A percentile compares a stretch with the other conserved stretches of the same genome.
phyloP scores from a whole-genome alignment of 2,888 invertebrate genomes.

The Mechanitis messenoides region DNA sequence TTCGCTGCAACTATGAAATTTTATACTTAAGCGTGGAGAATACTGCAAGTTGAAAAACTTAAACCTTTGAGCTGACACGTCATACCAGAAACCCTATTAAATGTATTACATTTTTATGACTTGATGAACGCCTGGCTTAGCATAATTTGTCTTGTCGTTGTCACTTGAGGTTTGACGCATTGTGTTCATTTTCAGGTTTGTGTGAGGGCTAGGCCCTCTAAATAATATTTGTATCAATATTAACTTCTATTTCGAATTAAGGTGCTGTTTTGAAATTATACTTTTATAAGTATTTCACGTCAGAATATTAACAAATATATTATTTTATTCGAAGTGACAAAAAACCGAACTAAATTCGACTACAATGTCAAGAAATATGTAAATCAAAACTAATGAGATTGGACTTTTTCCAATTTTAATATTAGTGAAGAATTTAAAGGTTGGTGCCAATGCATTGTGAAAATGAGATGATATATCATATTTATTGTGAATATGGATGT shows the following conservation, averaged over 20 bases:
- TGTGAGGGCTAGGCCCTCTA: too few species aligned
- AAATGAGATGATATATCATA: slow-evolving; percentile 1
- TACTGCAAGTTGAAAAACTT: background rate
- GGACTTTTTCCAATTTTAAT: slow-evolving; percentile 2
- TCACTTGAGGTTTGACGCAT: too few species aligned
- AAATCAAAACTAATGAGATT: slow-evolving; percentile 4
- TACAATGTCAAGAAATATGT: background rate
- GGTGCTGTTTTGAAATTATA: too few species aligned
- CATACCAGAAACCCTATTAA: background rate
- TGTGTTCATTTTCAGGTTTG: too few species aligned
- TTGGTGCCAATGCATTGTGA: background rate
- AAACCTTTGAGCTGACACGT: background rate
- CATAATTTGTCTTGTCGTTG: too few species aligned
- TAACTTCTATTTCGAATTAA: too few species aligned
- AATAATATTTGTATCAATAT: too few species aligned
- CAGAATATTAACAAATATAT: too few species aligned
- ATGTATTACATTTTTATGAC: background rate
- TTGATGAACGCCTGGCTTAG: too few species aligned
- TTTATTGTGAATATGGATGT: too few species aligned
- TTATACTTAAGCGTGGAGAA: background rate
- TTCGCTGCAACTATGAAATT: background rate
- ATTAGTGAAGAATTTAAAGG: slow-evolving; percentile 3
- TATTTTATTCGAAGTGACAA: too few species aligned
- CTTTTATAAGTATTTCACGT: too few species aligned
- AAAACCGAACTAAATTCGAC: background rate